These are phyloP conservation scores for Solea solea DNA, from an alignment of 2,113 vertebrate genomes.

Conservation along the genomic window DNA sequence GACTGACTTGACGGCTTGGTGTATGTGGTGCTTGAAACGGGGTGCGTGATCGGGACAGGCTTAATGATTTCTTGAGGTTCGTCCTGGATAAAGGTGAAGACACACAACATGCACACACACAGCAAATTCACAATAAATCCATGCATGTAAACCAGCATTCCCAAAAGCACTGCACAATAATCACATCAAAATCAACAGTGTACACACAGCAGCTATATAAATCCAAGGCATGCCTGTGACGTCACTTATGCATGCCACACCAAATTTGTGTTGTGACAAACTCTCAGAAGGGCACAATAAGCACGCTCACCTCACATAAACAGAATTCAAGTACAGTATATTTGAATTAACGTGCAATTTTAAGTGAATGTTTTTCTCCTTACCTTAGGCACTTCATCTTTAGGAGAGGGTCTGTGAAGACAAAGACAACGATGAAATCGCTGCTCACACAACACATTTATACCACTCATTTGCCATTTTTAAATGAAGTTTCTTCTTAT, in stretches of 20 bases:
- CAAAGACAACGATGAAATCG: constrained; percentile 19
- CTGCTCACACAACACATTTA: neutral
- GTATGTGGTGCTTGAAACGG: constrained; percentile 76
- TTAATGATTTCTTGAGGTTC: constrained; percentile 93
- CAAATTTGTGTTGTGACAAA: constrained; percentile 30
- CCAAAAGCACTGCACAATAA: constrained; percentile 35
- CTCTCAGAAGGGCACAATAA: constrained; percentile 63
- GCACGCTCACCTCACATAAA: neutral
- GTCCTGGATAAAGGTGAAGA: constrained; percentile 82
- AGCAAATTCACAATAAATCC: constrained; percentile 72
- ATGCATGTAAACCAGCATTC: constrained; percentile 54
- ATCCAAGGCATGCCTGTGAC: constrained; percentile 35
- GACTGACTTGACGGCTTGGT: constrained; percentile 78
- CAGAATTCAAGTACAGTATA: neutral
- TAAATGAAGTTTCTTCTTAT: too few species aligned
- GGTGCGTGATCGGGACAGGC: constrained; percentile 90
- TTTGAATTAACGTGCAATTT: neutral
- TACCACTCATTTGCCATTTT: neutral
- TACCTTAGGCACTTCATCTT: constrained; percentile 86
- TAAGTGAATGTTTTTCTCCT: constrained; percentile 43
- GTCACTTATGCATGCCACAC: constrained; percentile 32
- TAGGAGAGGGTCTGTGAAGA: constrained; percentile 82
- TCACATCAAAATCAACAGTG: constrained; percentile 14
- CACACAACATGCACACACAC: constrained; percentile 77
- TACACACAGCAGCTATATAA: constrained; percentile 5